These are phyloP conservation scores for Poecilia wingei DNA, from an alignment of 2,797 vertebrate genomes.

Conservation along the genomic window DNA sequence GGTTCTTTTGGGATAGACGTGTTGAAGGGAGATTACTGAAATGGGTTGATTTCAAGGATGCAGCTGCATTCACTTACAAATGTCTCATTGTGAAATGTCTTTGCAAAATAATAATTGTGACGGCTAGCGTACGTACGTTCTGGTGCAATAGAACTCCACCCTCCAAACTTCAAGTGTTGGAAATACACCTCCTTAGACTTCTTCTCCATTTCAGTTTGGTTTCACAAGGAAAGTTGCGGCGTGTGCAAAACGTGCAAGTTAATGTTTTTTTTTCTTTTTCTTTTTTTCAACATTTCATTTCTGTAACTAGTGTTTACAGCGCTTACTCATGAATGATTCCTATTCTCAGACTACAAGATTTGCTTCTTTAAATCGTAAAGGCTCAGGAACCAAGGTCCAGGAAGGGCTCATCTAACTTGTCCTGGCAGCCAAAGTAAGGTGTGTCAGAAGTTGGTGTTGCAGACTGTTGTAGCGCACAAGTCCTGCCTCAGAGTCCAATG, in stretches of 20 bases:
- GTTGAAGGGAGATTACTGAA: conserved; percentile 37
- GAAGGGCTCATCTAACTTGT: conserved; percentile 39
- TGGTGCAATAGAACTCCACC: conserved; percentile 71
- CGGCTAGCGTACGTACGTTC: conserved; percentile 66
- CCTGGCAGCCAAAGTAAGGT: conserved; percentile 47
- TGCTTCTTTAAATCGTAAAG: conserved; percentile 49
- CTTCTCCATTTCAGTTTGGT: conserved; percentile 52
- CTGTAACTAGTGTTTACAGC: conserved; percentile 26
- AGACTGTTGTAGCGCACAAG: conserved; percentile 56
- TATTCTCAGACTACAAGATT: conserved; percentile 40
- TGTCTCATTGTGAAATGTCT: conserved; percentile 55
- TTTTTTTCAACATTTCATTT: conserved; percentile 34
- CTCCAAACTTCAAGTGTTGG: conserved; percentile 59
- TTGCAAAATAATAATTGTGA: conserved; percentile 64
- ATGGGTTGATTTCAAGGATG: conserved; percentile 42
- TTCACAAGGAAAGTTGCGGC: conserved; percentile 43
- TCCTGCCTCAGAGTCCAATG: conserved; percentile 64
- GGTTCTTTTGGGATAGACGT: conserved; percentile 36
- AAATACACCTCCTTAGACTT: conserved; percentile 58
- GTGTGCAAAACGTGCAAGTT: conserved; percentile 30
- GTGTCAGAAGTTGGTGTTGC: conserved; percentile 53
- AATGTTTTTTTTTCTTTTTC: not conserved
- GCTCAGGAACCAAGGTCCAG: conserved; percentile 72
- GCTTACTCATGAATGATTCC: conserved; percentile 25
- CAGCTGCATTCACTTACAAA: conserved; percentile 52